Evolutionary conservation across 2,888 invertebrate species (phyloP).

Genomic region (Yponomeuta cagnagella): DNA sequence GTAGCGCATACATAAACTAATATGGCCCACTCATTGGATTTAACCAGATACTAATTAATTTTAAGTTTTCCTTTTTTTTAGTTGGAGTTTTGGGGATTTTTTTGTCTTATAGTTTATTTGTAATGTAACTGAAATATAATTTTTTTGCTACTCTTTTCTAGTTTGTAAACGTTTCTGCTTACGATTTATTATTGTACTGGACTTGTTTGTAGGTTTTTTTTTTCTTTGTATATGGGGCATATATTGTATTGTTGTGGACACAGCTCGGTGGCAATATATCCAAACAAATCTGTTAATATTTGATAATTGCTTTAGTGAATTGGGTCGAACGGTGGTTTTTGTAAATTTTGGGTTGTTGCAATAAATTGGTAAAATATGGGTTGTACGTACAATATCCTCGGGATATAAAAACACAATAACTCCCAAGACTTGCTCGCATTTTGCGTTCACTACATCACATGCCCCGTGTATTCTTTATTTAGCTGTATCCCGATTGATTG

Average conservation of each 20-base stretch:
- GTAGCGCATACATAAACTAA: slow-evolving; percentile 14
- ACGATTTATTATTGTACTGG: slow-evolving; percentile 32
- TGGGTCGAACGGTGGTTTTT: slow-evolving; percentile 28
- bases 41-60: slow-evolving; percentile 11
- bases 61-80: slow-evolving; percentile 24
- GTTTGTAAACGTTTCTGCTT: slow-evolving; percentile 33
- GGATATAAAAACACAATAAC: not conserved
- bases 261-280: not conserved
- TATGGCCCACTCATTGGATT: slow-evolving; percentile 9
- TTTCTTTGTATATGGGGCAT: slow-evolving; percentile 51
- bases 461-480: slow-evolving; percentile 55
- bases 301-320: slow-evolving; percentile 26
- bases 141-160: slow-evolving; percentile 27
- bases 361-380: slow-evolving; percentile 32
- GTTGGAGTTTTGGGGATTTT: slow-evolving; percentile 52
- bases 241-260: slow-evolving; percentile 18
- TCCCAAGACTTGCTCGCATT: slow-evolving; percentile 28
- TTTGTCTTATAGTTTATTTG: slow-evolving; percentile 32
- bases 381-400: not conserved
- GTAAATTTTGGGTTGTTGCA: slow-evolving; percentile 72
- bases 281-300: slow-evolving; percentile 30
- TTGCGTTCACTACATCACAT: slow-evolving; percentile 40
- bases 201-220: not conserved
- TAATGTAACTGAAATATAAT: slow-evolving; percentile 40
- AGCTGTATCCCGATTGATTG: slow-evolving; percentile 32